Evolutionary conservation across 2,888 invertebrate genomes (phyloP).

Genomic region (Trilocha varians): DNA sequence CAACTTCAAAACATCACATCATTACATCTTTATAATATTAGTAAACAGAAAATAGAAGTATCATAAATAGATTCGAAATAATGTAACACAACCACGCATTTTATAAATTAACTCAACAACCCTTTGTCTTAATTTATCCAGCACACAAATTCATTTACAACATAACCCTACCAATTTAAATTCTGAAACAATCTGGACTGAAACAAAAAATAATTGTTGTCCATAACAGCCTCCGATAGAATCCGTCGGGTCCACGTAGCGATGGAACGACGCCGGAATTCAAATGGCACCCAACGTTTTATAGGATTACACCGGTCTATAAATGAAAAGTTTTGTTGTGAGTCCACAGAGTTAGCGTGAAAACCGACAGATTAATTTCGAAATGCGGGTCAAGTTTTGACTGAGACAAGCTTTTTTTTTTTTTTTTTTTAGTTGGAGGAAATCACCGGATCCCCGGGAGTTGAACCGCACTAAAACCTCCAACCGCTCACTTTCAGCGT

Average conservation of each 20-base stretch:
- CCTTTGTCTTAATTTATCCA: neutral
- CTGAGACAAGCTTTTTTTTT: no score
- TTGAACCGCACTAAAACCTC: no score
- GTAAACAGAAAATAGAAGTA: no score
- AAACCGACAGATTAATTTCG: neutral
- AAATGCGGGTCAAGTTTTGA: neutral
- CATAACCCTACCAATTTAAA: neutral
- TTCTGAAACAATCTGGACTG: neutral
- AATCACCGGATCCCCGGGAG: no score
- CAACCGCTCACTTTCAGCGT: no score
- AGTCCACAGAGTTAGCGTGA: neutral
- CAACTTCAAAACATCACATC: no score
- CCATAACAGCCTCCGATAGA: slow-evolving; percentile 11
- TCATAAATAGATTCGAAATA: no score
- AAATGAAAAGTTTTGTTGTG: slow-evolving; percentile 16
- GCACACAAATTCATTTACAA: neutral
- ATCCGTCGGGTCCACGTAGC: slow-evolving; percentile 18
- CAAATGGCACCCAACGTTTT: slow-evolving; percentile 16
- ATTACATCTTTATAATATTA: no score
- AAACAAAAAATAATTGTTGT: slow-evolving; percentile 11
- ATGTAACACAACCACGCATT: no score
- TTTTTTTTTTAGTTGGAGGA: neutral
- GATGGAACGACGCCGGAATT: slow-evolving; percentile 15
- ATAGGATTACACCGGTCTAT: slow-evolving; percentile 18
- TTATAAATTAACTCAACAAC: no score